Evolutionary conservation across 2,113 vertebrate species (phyloP).

Genomic region (Myiozetetes cayanensis): DNA sequence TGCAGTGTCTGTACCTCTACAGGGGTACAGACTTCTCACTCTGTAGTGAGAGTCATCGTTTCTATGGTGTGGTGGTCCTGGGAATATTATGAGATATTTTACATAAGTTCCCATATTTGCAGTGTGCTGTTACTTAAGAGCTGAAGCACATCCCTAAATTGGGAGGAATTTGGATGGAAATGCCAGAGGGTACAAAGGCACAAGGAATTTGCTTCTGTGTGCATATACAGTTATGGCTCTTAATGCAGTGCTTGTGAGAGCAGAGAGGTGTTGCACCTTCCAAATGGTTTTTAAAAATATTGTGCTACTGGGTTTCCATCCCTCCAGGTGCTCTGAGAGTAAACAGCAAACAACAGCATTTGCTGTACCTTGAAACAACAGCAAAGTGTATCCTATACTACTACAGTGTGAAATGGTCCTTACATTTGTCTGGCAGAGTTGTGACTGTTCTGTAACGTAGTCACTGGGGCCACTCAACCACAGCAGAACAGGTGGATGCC

Average conservation of each 20-base stretch:
- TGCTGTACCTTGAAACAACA: neutral
- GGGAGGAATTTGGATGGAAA: neutral
- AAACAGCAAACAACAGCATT: neutral
- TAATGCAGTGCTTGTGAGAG: neutral
- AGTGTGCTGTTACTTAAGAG: neutral
- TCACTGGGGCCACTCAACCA: accelerated
- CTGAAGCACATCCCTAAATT: neutral
- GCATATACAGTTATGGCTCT: neutral
- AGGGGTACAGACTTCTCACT: neutral
- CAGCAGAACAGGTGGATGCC: neutral
- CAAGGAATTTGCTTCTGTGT: neutral
- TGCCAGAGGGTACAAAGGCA: neutral
- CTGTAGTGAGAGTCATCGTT: neutral
- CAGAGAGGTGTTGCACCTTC: neutral
- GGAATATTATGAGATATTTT: neutral
- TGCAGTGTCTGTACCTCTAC: neutral
- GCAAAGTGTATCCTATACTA: neutral
- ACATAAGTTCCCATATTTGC: neutral
- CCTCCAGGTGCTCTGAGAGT: neutral
- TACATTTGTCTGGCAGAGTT: neutral
- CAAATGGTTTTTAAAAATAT: neutral
- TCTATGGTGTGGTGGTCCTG: neutral
- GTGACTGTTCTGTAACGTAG: accelerated
- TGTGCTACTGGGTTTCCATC: neutral
- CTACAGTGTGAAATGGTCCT: neutral